Evolutionary conservation across 2,797 vertebrate genomes (phyloP).

Genomic region (Balearica regulorum): DNA sequence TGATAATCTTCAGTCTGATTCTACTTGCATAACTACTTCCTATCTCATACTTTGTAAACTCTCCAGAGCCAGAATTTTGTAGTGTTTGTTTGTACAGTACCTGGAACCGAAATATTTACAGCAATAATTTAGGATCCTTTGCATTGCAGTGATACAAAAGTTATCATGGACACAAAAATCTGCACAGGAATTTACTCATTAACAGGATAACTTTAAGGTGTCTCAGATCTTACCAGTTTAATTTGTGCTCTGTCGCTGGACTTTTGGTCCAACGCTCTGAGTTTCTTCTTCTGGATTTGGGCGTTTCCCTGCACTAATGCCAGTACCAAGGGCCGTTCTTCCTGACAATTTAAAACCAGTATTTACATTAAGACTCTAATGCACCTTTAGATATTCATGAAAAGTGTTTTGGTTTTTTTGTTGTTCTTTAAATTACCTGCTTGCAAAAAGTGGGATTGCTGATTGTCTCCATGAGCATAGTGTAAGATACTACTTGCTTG

Average conservation of each 20-base stretch:
- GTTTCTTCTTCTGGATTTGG: conserved; percentile 78
- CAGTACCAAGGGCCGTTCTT: conserved; percentile 64
- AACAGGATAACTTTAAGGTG: not conserved
- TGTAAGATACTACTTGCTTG: conserved; percentile 77
- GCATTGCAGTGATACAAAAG: not conserved
- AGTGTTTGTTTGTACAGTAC: not conserved
- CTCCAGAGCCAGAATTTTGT: not conserved
- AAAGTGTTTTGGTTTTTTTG: not conserved
- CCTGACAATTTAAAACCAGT: conserved; percentile 73
- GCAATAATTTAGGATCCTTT: not conserved
- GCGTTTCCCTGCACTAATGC: conserved; percentile 77
- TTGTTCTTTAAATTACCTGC: conserved; percentile 71
- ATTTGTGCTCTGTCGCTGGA: conserved; percentile 80
- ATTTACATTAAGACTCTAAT: conserved; percentile 26
- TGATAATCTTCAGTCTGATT: not conserved
- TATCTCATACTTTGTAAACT: not conserved
- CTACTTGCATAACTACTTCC: not conserved
- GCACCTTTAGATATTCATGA: not conserved
- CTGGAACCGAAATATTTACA: not conserved
- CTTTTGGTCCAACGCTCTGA: conserved; percentile 75
- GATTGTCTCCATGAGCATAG: conserved; percentile 74
- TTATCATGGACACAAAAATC: not conserved
- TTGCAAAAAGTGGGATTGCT: conserved; percentile 73
- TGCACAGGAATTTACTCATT: not conserved
- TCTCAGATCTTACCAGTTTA: conserved; percentile 70